These are phyloP conservation scores for Zaprionus tsacasi DNA, from an alignment of 1,140 invertebrate species.

Conservation along the genomic window DNA sequence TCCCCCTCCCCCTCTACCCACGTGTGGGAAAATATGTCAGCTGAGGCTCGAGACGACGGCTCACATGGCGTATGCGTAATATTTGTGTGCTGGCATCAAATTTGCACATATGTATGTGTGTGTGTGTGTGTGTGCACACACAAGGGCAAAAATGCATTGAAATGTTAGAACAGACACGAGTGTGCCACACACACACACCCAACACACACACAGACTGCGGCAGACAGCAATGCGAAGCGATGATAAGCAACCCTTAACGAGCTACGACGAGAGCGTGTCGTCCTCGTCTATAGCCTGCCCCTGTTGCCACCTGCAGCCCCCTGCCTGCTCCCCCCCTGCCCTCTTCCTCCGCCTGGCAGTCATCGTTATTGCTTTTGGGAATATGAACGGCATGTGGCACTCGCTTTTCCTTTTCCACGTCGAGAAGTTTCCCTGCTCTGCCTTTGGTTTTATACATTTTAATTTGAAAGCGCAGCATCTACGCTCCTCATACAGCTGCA, in stretches of 20 bases:
- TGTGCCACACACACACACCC: slow-evolving; percentile 33
- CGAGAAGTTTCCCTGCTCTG: background rate
- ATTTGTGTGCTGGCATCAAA: slow-evolving; percentile 71
- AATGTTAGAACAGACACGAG: slow-evolving; percentile 60
- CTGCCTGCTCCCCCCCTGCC: background rate
- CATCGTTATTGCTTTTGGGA: slow-evolving; percentile 82
- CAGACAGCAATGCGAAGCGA: slow-evolving; percentile 11
- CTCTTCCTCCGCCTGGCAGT: slow-evolving; percentile 6
- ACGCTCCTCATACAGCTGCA: slow-evolving; percentile 29
- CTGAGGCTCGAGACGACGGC: slow-evolving; percentile 42
- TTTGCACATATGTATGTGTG: slow-evolving; percentile 60
- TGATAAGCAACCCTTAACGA: slow-evolving; percentile 52
- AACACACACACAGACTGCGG: slow-evolving; percentile 11
- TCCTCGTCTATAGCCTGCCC: slow-evolving; percentile 10
- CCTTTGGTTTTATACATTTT: slow-evolving; percentile 73
- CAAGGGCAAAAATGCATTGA: slow-evolving; percentile 67
- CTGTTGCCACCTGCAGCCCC: slow-evolving; percentile 23
- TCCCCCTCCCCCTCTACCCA: background rate
- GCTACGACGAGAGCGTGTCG: slow-evolving; percentile 19
- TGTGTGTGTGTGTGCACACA: slow-evolving; percentile 4
- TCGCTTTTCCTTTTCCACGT: slow-evolving; percentile 45
- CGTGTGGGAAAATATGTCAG: slow-evolving; percentile 70
- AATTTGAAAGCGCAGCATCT: slow-evolving; percentile 62
- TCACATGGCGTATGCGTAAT: slow-evolving; percentile 66
- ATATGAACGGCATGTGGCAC: slow-evolving; percentile 70